Base-by-base conservation (phyloP, 2,888 invertebrate species). In the Eilema depressum region DNA sequence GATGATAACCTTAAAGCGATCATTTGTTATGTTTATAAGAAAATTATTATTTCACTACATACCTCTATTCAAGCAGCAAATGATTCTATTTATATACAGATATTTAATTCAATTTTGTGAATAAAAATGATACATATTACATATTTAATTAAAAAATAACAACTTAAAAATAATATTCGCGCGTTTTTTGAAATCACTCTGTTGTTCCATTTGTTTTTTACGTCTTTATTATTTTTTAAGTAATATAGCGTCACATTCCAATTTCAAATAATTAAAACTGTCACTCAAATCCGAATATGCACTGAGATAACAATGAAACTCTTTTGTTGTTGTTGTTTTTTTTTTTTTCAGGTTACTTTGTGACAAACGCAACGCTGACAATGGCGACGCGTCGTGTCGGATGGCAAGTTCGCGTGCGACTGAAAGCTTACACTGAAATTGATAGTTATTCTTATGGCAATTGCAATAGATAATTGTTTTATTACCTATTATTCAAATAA, bases 401-500 rank as follows among this genome's bases (percentile, higher is more conserved):
- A 30, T 33, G 30, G 47, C 37, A 61, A 67, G 61, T 67, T 61
- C 61, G 61, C 60, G 61, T 28, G 67, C 61, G 67, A 67, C 67
- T 67, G 61, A 62, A 47, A 66, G 47, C 67, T 61, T 41, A 61
- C 28, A 23, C 67, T 67, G 61, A 53, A 30, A 67, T 23, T 60
- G 67, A 67, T 23, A 61, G 47, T 37, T 28, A 26, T 61, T 41
- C 23, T 33, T 41, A 59, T 14, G 12, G n/a, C 25, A 5, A n/a
- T 66, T n/a, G n/a, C 37, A 37, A 30, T 17, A 30, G 25, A 57
- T 37, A 37, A 66, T 57, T 28, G 8, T 28, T 3, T 5, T 3
- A 23, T 17, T 41, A 41, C 4, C 41, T 41, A 41, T 41, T 41
- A 28, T 28, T 53, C 23, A 11, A n/a, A 1, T 1, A 5, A n/a